Evolutionary conservation across 2,888 invertebrate species (phyloP), one percentile per base, ranked within the genome.

Genomic region (Netelia melanura): DNA sequence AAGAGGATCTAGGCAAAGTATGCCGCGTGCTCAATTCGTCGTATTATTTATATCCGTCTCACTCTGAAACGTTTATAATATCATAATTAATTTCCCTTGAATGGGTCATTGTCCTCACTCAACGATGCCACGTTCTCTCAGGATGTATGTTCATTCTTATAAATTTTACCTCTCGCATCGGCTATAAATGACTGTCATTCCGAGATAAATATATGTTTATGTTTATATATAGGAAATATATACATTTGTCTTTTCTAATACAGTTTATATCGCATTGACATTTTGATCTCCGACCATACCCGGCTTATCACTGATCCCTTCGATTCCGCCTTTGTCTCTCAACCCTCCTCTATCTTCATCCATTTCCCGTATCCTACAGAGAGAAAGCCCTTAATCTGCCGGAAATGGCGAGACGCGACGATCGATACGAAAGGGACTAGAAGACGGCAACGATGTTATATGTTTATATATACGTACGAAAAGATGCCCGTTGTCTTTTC

Each of bases 281-380:
- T 85, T 85, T 78, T 64, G 81, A 79, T 85, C 78, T 81, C 70
- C 74, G 56, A 62, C 70, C 74, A 64, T 74, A 81, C 44, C 77
- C 23, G 43, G 84, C 81, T 81, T 75, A 78, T 77, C 81, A 58
- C 65, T 79, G 81, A 85, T 85, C 83, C 80, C 67, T 77, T 83
- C 80, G 85, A 76, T 83, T 74, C 44, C 72, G 65, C 70, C 83
- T 74, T 72, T 85, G 79, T 76, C 80, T 67, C 71, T 70, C 65
- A n/a, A 48, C 43, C 44, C 48, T 61, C 72, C 80, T 72, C 56
- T 38, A 54, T 79, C 79, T 83, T 74, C 75, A 71, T 84, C 75
- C 78, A 72, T 81, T 81, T 85, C 21, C 78, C 54, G 74, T 61
- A 79, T 81, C 52, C 70, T 65, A 62, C 74, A 17, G 10, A 43